Evolutionary conservation across 2,797 vertebrate species (phyloP), one percentile per base, ranked within the genome.

Genomic region (Limosa lapponica): DNA sequence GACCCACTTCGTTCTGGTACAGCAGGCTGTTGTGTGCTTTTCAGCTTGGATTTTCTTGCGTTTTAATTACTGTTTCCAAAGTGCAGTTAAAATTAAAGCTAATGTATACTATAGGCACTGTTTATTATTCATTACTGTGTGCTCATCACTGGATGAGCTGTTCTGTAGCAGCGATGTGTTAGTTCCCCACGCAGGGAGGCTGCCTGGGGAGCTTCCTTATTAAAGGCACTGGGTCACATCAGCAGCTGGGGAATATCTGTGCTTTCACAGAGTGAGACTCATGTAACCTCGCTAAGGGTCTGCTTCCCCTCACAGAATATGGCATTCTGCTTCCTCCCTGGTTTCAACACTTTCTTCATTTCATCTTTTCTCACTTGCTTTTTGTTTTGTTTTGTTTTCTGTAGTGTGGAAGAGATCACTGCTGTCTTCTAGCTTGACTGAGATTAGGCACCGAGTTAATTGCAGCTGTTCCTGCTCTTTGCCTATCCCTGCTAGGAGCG

Each of bases 31-130:
- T 54, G 15, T 37, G 39, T 1, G 6, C 67, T 73, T 74, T 52
- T 62, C 66, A 71, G 48, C 48, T 82, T 70, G 37, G 54, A 55
- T n/a, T 62, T 88, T 65, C 23, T 65, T 75, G 41, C 1, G 0
- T 62, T 90, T 82, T 70, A 70, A 84, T 94, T 59, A 77, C 18
- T 28, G 41, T 67, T 94, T 87, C 18, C 3, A 3, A 77, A 67
- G 41, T 46, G 19, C 69, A 79, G 49, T 80, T 92, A 39, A 77
- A 94, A 87, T 78, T 72, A 57, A 78, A 70, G 49, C 13, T 85
- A n/a, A 28, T 41, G 15, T 73, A 3, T 72, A 17, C 34, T 83
- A 3, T 69, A 66, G 74, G 41, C 39, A 34, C 39, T 83, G 37
- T 57, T 93, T 75, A 62, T 74, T 91, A 51, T 79, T 80, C 49